These are phyloP conservation scores for Oeneis ivallda DNA, from an alignment of 2,888 invertebrate genomes.

Conservation along the genomic window DNA sequence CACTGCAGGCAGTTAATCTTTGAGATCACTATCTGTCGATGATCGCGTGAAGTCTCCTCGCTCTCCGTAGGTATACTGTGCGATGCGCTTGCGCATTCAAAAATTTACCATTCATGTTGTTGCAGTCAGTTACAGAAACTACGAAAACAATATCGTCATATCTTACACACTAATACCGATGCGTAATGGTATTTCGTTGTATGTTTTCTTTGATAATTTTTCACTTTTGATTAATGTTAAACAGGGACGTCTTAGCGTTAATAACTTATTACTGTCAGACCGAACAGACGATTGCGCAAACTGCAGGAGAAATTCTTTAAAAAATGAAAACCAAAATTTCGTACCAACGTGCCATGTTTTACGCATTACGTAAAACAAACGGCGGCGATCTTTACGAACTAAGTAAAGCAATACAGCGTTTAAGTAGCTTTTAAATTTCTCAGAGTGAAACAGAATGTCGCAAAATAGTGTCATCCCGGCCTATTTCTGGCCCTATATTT, in stretches of 20 bases:
- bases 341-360: conserved; percentile 9
- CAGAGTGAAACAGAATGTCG: conserved; percentile 47
- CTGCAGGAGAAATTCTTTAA: conserved; percentile 16
- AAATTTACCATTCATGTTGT: conserved; percentile 51
- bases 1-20: conserved; percentile 71
- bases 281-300: conserved; percentile 25
- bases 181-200: conserved; percentile 71
- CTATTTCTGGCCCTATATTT: conserved; percentile 55
- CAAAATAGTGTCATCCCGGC: conserved; percentile 54
- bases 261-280: conserved; percentile 42
- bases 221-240: conserved; percentile 61
- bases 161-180: conserved; percentile 47
- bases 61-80: conserved; percentile 47
- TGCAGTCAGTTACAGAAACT: conserved; percentile 46
- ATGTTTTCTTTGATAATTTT: conserved; percentile 52
- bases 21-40: conserved; percentile 69
- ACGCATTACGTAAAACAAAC: conserved; percentile 8
- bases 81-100: conserved; percentile 45
- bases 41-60: conserved; percentile 67
- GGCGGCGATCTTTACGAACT: conserved; percentile 2
- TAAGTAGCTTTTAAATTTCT: conserved; percentile 26
- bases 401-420: conserved; percentile 5
- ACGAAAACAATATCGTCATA: conserved; percentile 41
- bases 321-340: conserved; percentile 16
- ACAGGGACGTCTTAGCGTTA: conserved; percentile 41